These are phyloP conservation scores for Meloidogyne chitwoodi DNA, from an alignment of 1,140 invertebrate species.

Conservation along the genomic window DNA sequence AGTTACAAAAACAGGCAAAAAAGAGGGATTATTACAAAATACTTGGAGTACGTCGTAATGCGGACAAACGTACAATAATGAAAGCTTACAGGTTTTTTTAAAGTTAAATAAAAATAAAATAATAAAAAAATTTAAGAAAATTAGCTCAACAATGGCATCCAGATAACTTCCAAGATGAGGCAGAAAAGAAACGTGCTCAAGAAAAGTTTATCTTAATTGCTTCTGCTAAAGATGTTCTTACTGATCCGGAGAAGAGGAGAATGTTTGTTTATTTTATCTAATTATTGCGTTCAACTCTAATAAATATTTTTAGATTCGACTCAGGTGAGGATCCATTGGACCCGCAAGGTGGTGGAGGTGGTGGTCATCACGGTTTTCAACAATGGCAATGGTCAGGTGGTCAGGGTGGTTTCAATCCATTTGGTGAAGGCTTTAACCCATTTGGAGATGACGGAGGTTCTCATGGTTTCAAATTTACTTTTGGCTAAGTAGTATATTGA, in stretches of 20 bases:
- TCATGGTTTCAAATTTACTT: slow-evolving; percentile 86
- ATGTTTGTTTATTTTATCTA: slow-evolving; percentile 22
- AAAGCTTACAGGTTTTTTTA: slow-evolving; percentile 65
- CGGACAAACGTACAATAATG: slow-evolving; percentile 83
- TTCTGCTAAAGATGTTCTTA: slow-evolving; percentile 90
- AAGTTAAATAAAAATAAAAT: too few species aligned
- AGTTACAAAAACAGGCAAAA: slow-evolving; percentile 85
- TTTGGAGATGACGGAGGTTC: slow-evolving; percentile 62
- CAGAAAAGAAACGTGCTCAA: slow-evolving; percentile 83
- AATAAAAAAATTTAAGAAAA: slow-evolving; percentile 67
- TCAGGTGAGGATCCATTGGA: slow-evolving; percentile 92
- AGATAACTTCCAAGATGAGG: slow-evolving; percentile 84
- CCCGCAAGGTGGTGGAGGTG: slow-evolving; percentile 71
- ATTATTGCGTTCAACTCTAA: too few species aligned
- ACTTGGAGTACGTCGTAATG: slow-evolving; percentile 74
- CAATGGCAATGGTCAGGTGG: slow-evolving; percentile 55
- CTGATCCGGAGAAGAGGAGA: slow-evolving; percentile 65
- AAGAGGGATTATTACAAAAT: slow-evolving; percentile 98
- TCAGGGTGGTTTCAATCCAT: slow-evolving; percentile 71
- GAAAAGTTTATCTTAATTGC: slow-evolving; percentile 99
- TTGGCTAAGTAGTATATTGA: slow-evolving; percentile 11
- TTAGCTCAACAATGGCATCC: slow-evolving; percentile 97
- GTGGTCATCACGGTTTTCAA: slow-evolving; percentile 66
- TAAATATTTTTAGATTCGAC: slow-evolving; percentile 76
- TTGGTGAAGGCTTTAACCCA: slow-evolving; percentile 67